These are phyloP conservation scores for Anagrus nilaparvatae DNA, from an alignment of 1,140 invertebrate genomes.

Conservation along the genomic window DNA sequence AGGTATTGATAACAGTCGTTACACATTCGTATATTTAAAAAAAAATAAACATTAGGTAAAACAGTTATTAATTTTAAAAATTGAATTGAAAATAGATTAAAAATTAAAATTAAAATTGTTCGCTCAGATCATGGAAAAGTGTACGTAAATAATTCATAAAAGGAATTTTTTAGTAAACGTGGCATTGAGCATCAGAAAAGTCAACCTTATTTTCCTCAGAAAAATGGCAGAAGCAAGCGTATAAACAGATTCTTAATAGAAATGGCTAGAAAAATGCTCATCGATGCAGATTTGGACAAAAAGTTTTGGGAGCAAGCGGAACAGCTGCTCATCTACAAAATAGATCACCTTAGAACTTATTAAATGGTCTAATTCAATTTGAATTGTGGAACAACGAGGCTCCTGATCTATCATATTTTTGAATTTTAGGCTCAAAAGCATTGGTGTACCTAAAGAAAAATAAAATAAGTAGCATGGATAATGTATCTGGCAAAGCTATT, in stretches of 20 bases:
- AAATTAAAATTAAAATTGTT: neutral
- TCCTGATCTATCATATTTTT: neutral
- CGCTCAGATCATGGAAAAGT: slow-evolving; percentile 22
- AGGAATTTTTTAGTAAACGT: slow-evolving; percentile 17
- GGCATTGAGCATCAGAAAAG: slow-evolving; percentile 20
- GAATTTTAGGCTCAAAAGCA: neutral
- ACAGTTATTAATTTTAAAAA: too few relatives aligned
- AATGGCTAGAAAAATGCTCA: slow-evolving; percentile 25
- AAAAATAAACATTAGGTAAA: too few relatives aligned
- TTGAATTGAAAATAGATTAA: neutral
- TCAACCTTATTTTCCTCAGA: slow-evolving; percentile 26
- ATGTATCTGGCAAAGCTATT: neutral
- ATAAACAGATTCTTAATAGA: slow-evolving; percentile 28
- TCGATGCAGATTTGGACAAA: slow-evolving; percentile 12
- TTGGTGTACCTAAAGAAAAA: neutral
- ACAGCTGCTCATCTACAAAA: slow-evolving; percentile 1
- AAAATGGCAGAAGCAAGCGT: slow-evolving; percentile 33
- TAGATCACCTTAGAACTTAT: neutral
- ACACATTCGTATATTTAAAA: neutral
- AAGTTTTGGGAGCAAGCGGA: neutral
- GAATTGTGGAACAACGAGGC: neutral
- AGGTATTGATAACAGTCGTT: neutral
- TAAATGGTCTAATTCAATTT: neutral
- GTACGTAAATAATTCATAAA: slow-evolving; percentile 19
- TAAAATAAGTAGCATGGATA: neutral